Evolutionary conservation across 2,888 invertebrate genomes (phyloP), one percentile per base, ranked within the genome.

Genomic region (Luperina testacea): DNA sequence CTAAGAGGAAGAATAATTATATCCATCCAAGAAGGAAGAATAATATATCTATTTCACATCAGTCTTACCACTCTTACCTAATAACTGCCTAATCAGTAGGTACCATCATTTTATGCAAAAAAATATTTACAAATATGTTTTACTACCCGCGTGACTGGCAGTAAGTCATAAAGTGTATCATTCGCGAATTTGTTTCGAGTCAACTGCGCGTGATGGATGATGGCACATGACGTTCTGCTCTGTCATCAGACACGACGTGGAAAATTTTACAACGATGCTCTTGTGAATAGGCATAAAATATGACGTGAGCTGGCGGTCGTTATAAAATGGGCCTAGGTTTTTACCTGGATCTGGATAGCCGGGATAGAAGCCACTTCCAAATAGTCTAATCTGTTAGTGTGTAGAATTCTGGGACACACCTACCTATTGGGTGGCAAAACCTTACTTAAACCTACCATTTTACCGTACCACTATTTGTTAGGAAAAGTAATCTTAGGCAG

Each of bases 121-220:
- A 11, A 63, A 53, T 38, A 27, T 27, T 67, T 32, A 24, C 51
- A 51, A 81, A 79, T 70, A 71, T 72, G 74, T 78, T 75, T 42
- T 53, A 82, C 83, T 84, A 73, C 78, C 64, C 77, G 51, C 17
- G 57, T 85, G 84, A 87, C 79, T 85, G 83, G 80, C 77, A 77
- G 65, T 74, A 73, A 73, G 75, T 75, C 82, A 82, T 80, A 78
- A 82, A 85, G 78, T 80, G 82, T 87, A 85, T 87, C 85, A 89
- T 82, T 88, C 82, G 86, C 82, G 90, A 91, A 92, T 92, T 92
- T 91, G 90, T 90, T 88, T 87, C 89, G 86, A 91, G 90, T 89
- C 90, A 88, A 79, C 89, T 85, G 81, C 80, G 87, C 89, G 88
- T 94, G 94, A 94, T 94, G 90, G 92, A 94, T 94, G 86, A 90